Evolutionary conservation across 1,140 invertebrate species (phyloP).

Genomic region (Ostrea edulis): DNA sequence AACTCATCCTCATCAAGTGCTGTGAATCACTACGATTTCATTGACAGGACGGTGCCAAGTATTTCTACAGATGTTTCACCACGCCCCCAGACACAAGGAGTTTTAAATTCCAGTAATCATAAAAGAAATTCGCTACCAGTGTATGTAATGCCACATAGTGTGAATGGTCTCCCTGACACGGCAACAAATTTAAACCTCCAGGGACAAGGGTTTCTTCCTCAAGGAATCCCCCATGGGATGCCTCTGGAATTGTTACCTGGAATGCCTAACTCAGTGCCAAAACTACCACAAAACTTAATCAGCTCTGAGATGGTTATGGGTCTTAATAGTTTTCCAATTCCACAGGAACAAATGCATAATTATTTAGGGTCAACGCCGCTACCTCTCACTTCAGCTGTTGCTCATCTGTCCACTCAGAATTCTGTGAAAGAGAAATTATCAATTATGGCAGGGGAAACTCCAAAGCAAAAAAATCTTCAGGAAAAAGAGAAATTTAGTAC

Average conservation of each 20-base stretch:
- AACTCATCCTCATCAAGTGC: background rate
- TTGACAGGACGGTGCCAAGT: constrained; percentile 38
- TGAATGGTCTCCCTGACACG: background rate
- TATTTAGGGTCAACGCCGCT: constrained; percentile 10
- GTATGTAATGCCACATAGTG: constrained; percentile 10
- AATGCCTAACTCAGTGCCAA: constrained; percentile 46
- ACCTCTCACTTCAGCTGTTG: constrained; percentile 22
- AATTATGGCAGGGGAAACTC: background rate
- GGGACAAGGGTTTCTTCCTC: constrained; percentile 53
- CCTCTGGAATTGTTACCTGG: constrained; percentile 47
- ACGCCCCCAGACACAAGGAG: background rate
- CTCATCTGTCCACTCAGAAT: constrained; percentile 28
- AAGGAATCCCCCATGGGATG: constrained; percentile 58
- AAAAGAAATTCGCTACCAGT: background rate
- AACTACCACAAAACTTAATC: constrained; percentile 20
- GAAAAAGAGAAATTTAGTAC: constrained; percentile 23
- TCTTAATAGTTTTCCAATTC: constrained; percentile 37
- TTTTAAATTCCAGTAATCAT: constrained; percentile 2
- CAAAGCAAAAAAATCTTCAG: constrained; percentile 11
- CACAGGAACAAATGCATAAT: constrained; percentile 32
- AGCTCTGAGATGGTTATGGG: constrained; percentile 23
- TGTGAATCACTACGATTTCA: constrained; percentile 40
- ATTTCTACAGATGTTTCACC: background rate
- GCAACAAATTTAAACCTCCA: background rate
- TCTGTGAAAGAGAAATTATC: constrained; percentile 24